Conservation (phyloP, 2,888 invertebrate species). For the Agrotis clavis region DNA sequence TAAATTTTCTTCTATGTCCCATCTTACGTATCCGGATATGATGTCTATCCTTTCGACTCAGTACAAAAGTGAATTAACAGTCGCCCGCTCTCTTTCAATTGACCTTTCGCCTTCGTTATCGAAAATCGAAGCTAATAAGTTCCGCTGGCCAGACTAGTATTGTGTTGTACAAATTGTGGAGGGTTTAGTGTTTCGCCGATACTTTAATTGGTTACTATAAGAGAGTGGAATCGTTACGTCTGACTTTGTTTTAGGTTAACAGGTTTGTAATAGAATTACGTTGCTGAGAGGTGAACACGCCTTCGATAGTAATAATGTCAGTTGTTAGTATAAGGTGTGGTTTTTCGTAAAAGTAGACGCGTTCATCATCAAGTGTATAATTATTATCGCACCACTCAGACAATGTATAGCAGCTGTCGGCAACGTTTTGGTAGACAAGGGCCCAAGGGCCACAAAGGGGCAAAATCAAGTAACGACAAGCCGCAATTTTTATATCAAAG, state of each 20-base stretch:
- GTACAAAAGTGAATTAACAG: conserved; percentile 83
- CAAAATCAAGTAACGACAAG: no score
- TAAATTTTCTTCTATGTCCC: conserved; percentile 83
- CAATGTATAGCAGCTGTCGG: no score
- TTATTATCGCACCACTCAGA: no score
- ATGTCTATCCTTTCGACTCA: conserved; percentile 75
- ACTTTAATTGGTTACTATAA: conserved; percentile 49
- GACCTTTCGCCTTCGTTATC: conserved; percentile 76
- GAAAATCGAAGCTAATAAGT: conserved; percentile 77
- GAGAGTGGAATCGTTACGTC: conserved; percentile 11
- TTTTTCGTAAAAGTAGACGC: no score
- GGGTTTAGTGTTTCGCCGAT: conserved; percentile 34
- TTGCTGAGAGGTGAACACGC: background rate
- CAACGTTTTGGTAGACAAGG: no score
- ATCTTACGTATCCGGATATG: conserved; percentile 80
- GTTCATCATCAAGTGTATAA: no score
- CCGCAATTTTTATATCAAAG: no score
- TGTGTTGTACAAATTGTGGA: conserved; percentile 46
- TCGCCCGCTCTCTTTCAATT: conserved; percentile 76
- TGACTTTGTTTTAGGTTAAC: background rate
- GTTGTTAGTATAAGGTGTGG: no score
- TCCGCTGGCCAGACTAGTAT: conserved; percentile 63
- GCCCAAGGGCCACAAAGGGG: no score
- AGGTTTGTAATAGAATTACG: background rate
- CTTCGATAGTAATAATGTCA: no score